Evolutionary conservation across 23 tunicate species (phyloP).

Genomic region (Halocynthia roretzi): DNA sequence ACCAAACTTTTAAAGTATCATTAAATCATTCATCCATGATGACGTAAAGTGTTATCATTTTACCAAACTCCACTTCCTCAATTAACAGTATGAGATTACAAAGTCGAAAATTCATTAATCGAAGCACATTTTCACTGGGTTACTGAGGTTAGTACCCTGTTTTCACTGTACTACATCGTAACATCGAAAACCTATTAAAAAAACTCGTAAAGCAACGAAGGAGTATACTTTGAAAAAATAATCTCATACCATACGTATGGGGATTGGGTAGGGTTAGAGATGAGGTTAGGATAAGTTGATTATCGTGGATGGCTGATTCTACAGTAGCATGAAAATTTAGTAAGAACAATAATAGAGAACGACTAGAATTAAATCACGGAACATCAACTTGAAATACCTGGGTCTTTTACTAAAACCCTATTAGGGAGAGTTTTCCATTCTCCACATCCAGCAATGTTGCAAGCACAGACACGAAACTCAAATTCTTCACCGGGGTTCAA

Average conservation of each 20-base stretch:
- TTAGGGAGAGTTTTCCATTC: constrained; percentile 84
- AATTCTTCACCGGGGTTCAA: constrained; percentile 50
- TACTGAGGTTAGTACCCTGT: neutral
- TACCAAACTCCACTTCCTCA: neutral
- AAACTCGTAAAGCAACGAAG: neutral
- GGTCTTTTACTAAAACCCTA: constrained; percentile 58
- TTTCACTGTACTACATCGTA: neutral
- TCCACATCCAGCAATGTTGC: constrained; percentile 86
- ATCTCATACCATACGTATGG: no score
- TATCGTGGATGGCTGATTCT: no score
- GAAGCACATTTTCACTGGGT: no score
- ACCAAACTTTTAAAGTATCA: no score
- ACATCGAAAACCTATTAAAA: neutral
- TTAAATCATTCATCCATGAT: no score
- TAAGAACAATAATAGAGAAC: neutral
- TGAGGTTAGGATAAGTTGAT: no score
- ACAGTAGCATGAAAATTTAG: neutral
- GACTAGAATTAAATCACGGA: neutral
- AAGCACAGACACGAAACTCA: constrained; percentile 77
- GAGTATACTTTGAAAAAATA: no score
- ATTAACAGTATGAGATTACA: neutral
- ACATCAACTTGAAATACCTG: constrained; percentile 26
- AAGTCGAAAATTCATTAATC: no score
- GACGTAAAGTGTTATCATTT: no score
- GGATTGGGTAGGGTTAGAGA: no score